phyloP scores from a whole-genome alignment of 2,797 vertebrate species.

The Linurgus olivaceus region DNA sequence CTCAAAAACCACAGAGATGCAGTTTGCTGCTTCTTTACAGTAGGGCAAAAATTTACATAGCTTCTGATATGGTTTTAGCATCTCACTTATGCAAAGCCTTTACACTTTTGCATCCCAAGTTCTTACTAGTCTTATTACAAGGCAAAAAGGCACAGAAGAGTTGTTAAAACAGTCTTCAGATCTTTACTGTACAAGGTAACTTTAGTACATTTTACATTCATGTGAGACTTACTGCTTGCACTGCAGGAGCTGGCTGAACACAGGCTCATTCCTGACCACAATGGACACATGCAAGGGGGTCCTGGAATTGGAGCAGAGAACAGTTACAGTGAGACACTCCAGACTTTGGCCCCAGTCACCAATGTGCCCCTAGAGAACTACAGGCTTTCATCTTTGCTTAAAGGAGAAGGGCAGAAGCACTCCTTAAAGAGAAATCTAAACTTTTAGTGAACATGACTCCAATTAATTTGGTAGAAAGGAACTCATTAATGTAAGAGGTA shows the following conservation, averaged over 20 bases:
- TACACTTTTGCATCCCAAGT: not conserved
- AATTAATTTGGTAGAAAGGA: not conserved
- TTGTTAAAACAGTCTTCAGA: not conserved
- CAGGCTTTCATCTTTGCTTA: not conserved
- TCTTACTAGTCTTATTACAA: not conserved
- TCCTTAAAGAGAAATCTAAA: not conserved
- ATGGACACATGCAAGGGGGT: conserved; percentile 92
- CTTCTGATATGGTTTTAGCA: not conserved
- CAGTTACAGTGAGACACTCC: not conserved
- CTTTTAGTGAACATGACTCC: not conserved
- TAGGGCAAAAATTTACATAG: not conserved
- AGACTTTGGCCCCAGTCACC: not conserved
- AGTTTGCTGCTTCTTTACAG: not conserved
- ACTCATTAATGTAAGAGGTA: not conserved
- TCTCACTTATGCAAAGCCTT: not conserved
- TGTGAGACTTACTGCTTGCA: conserved; percentile 92
- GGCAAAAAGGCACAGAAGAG: not conserved
- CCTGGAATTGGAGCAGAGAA: conserved; percentile 66
- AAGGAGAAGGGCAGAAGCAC: not conserved
- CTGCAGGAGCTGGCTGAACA: conserved; percentile 93
- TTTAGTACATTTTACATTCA: not conserved
- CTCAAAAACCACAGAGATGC: not conserved
- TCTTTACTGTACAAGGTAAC: not conserved
- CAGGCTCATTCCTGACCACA: conserved; percentile 89
- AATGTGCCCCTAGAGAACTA: not conserved